A percentile compares a stretch with the other conserved stretches of the same genome.
phyloP scores from a whole-genome alignment of 2,113 vertebrate species.

The Xenopus laevis region DNA sequence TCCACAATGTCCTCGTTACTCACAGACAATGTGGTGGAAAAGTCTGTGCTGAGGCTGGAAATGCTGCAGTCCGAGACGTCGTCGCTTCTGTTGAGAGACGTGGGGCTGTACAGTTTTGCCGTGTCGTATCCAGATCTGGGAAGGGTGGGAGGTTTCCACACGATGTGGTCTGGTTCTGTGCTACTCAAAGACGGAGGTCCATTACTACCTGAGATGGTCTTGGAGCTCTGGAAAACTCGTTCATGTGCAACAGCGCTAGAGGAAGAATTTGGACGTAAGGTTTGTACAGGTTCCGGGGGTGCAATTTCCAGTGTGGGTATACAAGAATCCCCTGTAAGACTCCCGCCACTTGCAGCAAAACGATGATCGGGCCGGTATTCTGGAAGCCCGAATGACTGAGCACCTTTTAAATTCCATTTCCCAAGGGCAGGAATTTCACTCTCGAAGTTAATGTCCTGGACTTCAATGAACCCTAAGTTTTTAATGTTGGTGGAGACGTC shows the following conservation, averaged over 20 bases:
- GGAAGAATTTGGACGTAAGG: constrained; percentile 51
- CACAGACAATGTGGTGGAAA: constrained; percentile 75
- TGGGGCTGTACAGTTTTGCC: constrained; percentile 69
- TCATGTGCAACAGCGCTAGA: constrained; percentile 53
- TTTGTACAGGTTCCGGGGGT: constrained; percentile 72
- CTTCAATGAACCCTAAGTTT: constrained; percentile 56
- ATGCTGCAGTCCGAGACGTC: constrained; percentile 81
- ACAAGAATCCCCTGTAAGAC: constrained; percentile 82
- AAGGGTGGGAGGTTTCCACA: constrained; percentile 81
- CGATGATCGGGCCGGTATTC: constrained; percentile 53
- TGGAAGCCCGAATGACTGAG: constrained; percentile 47
- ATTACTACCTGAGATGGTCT: constrained; percentile 44
- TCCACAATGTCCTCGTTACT: constrained; percentile 87
- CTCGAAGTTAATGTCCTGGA: constrained; percentile 51
- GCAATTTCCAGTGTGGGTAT: constrained; percentile 88
- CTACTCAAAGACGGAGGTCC: constrained; percentile 53
- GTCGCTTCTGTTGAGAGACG: constrained; percentile 73
- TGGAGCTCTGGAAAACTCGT: constrained; percentile 58
- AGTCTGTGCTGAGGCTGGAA: constrained; percentile 88
- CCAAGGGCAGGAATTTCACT: constrained; percentile 50
- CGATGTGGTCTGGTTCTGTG: constrained; percentile 56
- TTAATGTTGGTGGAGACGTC: constrained; percentile 55
- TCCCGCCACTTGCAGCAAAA: constrained; percentile 60
- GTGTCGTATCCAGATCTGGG: constrained; percentile 77
- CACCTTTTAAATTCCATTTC: constrained; percentile 33